These are phyloP conservation scores for Cheirogaleus major DNA, from an alignment of 2,797 vertebrate species.

Conservation along the genomic window DNA sequence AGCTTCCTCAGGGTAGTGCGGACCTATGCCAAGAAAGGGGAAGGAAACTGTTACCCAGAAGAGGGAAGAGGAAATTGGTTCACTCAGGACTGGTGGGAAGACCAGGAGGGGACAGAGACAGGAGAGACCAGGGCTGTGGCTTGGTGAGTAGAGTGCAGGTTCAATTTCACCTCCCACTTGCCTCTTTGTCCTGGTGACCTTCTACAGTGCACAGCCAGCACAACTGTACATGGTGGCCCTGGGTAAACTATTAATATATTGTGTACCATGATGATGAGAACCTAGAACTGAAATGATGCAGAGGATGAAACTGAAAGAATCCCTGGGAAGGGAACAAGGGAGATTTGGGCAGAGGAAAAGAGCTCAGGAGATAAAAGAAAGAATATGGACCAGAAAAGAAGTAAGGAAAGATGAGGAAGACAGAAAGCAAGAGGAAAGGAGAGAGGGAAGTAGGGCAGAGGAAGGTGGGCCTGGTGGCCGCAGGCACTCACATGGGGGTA, in stretches of 20 bases:
- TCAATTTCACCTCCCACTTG: background rate
- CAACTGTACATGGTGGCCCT: background rate
- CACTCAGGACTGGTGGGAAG: background rate
- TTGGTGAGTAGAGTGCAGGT: rapidly evolving
- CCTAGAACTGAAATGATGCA: background rate
- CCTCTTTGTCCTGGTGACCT: background rate
- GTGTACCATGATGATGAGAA: background rate
- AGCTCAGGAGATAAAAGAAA: background rate
- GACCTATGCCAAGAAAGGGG: constrained; percentile 82
- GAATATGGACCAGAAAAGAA: background rate
- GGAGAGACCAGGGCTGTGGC: background rate
- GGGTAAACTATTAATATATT: background rate
- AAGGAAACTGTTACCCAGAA: constrained; percentile 6
- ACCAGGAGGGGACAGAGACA: background rate
- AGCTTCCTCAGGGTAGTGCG: constrained; percentile 93
- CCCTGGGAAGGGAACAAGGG: background rate
- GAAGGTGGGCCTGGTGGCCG: background rate
- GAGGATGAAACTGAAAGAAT: background rate
- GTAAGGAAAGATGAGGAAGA: background rate
- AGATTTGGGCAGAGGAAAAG: background rate
- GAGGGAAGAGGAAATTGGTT: background rate
- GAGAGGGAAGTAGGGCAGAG: background rate
- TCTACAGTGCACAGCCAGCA: background rate
- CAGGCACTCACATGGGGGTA: constrained; percentile 94
- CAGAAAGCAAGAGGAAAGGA: background rate